These are phyloP conservation scores for Anthonomus grandis DNA, from an alignment of 1,140 invertebrate species.

Conservation along the genomic window DNA sequence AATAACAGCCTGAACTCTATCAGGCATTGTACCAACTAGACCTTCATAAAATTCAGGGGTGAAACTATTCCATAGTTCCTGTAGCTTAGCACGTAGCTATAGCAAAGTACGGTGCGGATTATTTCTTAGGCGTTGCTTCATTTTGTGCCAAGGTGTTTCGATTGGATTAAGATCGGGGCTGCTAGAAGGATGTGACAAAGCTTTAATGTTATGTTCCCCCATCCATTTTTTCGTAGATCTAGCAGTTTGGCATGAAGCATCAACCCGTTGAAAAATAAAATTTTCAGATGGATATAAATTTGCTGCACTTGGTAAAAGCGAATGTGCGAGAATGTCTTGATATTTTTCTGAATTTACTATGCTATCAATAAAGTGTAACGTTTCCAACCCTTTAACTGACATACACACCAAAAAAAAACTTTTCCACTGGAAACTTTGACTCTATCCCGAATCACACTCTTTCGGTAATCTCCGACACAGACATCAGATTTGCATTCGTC, in stretches of 20 bases:
- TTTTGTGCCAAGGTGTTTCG: too few species aligned
- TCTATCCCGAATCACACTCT: conserved; percentile 22
- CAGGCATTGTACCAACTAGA: too few species aligned
- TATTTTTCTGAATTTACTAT: conserved; percentile 31
- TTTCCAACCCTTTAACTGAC: conserved; percentile 18
- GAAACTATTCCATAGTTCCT: too few species aligned
- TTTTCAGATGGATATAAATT: conserved; percentile 15
- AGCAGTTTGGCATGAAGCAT: conserved; percentile 26
- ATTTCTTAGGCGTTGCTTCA: too few species aligned
- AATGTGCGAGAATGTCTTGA: conserved; percentile 28
- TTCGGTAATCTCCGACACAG: conserved; percentile 27
- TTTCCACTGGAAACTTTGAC: conserved; percentile 8
- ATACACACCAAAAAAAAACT: neutral
- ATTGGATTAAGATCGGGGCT: conserved; percentile 32
- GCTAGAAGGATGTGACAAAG: conserved; percentile 24
- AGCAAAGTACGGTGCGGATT: too few species aligned
- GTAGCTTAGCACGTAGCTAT: too few species aligned
- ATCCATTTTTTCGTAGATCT: conserved; percentile 33
- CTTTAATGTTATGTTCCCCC: conserved; percentile 20
- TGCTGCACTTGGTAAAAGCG: conserved; percentile 10
- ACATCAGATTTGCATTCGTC: conserved; percentile 39
- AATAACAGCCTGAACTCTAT: too few species aligned
- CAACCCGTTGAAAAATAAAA: conserved; percentile 31
- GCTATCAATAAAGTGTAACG: conserved; percentile 22
- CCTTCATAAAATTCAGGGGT: too few species aligned